A percentile compares a stretch with the other conserved stretches of the same genome.
Conservation (phyloP, 2,888 invertebrate genomes). For the Stegana nigrithorax region DNA sequence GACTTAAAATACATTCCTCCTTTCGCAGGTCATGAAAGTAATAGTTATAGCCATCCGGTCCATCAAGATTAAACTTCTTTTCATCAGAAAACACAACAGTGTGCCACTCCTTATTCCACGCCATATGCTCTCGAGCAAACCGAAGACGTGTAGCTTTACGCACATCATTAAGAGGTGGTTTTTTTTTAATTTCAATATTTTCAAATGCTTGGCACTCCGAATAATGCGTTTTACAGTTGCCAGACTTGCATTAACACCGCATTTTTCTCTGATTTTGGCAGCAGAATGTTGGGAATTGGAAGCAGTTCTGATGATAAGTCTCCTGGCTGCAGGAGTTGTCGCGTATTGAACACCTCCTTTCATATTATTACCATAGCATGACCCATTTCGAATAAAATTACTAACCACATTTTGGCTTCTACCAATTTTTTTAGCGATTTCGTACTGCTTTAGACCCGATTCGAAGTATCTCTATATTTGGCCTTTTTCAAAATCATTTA, state of each 20-base stretch:
- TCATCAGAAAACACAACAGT: conserved; percentile 26
- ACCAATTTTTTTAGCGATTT: background rate
- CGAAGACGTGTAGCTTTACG: background rate
- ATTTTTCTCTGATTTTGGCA: background rate
- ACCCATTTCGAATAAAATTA: background rate
- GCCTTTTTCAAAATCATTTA: background rate
- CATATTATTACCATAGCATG: background rate
- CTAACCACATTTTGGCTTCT: background rate
- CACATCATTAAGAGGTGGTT: background rate
- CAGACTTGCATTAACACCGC: background rate
- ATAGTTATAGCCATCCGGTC: conserved; percentile 23
- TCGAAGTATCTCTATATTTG: background rate
- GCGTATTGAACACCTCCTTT: background rate
- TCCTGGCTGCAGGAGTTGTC: background rate
- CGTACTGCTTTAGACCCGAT: background rate
- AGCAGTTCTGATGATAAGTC: background rate
- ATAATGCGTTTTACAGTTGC: conserved; percentile 2
- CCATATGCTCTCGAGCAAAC: background rate
- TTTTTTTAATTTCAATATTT: too few relatives aligned
- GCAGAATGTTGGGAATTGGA: background rate
- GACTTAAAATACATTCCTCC: conserved; percentile 10
- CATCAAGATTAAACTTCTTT: conserved; percentile 24
- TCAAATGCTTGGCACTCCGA: too few relatives aligned
- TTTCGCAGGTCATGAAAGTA: conserved; percentile 27
- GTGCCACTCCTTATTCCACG: conserved; percentile 19